phyloP scores from a whole-genome alignment of 1,140 invertebrate genomes.

The Pachyrhynchus sulphureomaculatus region DNA sequence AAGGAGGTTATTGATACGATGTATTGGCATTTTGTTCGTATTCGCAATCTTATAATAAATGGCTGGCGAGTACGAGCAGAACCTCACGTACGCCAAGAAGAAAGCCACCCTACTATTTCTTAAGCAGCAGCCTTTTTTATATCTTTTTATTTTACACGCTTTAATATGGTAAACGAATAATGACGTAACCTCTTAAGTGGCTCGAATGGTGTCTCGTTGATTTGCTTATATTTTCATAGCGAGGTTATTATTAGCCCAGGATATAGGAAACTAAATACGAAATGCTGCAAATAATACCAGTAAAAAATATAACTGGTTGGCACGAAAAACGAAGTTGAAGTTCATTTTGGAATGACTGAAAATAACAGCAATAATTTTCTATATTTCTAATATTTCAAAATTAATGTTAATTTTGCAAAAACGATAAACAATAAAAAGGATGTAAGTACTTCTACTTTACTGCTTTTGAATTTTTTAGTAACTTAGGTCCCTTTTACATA shows the following conservation, averaged over 20 bases:
- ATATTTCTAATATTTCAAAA: too few relatives aligned
- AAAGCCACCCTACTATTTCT: slow-evolving; percentile 22
- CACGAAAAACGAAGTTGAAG: too few relatives aligned
- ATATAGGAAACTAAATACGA: too few relatives aligned
- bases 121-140: not conserved
- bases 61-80: slow-evolving; percentile 1
- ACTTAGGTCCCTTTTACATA: too few relatives aligned
- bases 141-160: not conserved
- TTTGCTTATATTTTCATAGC: not conserved
- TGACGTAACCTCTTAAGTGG: slow-evolving; percentile 10
- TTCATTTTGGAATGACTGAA: too few relatives aligned
- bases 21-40: not conserved
- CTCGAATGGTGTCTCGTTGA: not conserved
- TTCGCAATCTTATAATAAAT: slow-evolving; percentile 7
- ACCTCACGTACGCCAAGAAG: slow-evolving; percentile 24
- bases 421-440: too few relatives aligned
- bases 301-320: too few relatives aligned
- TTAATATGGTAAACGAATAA: slow-evolving; percentile 12
- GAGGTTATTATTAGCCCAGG: not conserved
- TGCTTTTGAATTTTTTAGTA: too few relatives aligned
- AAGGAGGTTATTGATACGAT: slow-evolving; percentile 9
- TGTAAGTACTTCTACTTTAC: too few relatives aligned
- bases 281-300: too few relatives aligned
- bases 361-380: too few relatives aligned
- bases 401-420: too few relatives aligned